Base-by-base conservation (phyloP, 2,797 vertebrate genomes). In the Sandelia bainsii region DNA sequence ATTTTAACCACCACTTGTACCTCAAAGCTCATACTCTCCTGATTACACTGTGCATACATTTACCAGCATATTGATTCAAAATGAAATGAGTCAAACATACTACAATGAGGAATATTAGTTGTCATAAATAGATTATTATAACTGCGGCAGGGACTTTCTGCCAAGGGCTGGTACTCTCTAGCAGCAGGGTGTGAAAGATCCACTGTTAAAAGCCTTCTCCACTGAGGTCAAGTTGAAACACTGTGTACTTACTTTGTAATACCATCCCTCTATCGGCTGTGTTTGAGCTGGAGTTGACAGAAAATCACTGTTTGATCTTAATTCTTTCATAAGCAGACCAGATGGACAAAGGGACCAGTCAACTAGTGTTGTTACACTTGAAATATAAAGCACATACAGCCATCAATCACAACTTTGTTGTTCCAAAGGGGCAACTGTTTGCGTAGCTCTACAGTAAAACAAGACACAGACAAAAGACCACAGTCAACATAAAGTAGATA, bases 251-350 rank as follows among this genome's bases (percentile, higher is more conserved):
- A 37, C 40, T 70, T 45, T 25, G 14, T 39, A 14, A 20, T 74
- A 22, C 65, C 34, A 19, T 17, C 48, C 5, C 23, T 59, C 37
- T 50, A 50, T 12, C 4, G 10, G 20, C 39, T 10, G 5, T 3
- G 56, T 69, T 52, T 68, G 23, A 48, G 56, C 23, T n/a, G 48
- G 48, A 29, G 49, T 48, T 60, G 32, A 65, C 58, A 60, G 66
- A 53, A 70, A 79, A 84, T 65, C 57, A 54, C 23, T 50, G 67
- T 77, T 64, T 80, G 54, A 77, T 69, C 58, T 75, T 80, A 19
- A 32, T 34, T 66, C 69, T 66, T 51, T 57, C 34, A 37, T 16
- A 51, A 62, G 53, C 8, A 10, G 27, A 77, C 54, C 69, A 81
- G 75, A 75, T 63, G 64, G 61, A 79, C 45, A 39, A 56, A 68